Base-by-base conservation (phyloP, 1,140 invertebrate genomes). In the Trachymyrmex septentrionalis region DNA sequence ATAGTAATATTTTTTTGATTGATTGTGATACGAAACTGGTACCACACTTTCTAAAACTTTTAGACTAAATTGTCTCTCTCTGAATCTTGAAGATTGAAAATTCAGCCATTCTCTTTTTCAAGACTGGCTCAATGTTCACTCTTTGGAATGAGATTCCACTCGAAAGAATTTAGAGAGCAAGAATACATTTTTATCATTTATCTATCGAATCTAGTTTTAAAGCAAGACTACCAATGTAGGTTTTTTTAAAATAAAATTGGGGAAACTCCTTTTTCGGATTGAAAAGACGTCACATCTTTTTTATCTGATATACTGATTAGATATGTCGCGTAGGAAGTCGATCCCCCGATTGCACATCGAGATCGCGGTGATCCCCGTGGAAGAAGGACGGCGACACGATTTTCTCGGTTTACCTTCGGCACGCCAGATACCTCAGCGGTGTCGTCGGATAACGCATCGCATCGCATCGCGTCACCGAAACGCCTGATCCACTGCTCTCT, bases 401-500 rank as follows among this genome's bases (percentile, higher is more conserved):
- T n/a, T n/a, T 24, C n/a, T 44, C 44, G 38, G 5, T 16, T 16
- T 50, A 14, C 34, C 34, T 66, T 66, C 19, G 27, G 48, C 76
- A 48, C 24, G 27, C 38, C 38, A 27, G n/a, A 57, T 57, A 30
- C 14, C 53, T 63, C 38, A n/a, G n/a, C n/a, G 75, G 14, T 27
- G 30, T 57, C 72, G 2, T 2, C 19, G 24, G 59, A 66, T 78
- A 66, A 48, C 53, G 72, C 53, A 57, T 55, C 38, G 66, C 53
- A 57, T 55, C 38, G 66, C 12, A 48, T 48, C 75, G 75, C 66
- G 21, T 84, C 48, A 50, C n/a, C 59, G 59, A 69, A 69, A 80
- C 38, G 69, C 38, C 55, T 75, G 80, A 84, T 84, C 80, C 80
- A 69, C 38, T 27, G 24, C 64, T 48, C 59, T 44, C 64, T 67